Percentiles rank a stretch among this genome's conserved stretches.
Conservation (phyloP, 2,113 vertebrate genomes). For the Macaca nemestrina region DNA sequence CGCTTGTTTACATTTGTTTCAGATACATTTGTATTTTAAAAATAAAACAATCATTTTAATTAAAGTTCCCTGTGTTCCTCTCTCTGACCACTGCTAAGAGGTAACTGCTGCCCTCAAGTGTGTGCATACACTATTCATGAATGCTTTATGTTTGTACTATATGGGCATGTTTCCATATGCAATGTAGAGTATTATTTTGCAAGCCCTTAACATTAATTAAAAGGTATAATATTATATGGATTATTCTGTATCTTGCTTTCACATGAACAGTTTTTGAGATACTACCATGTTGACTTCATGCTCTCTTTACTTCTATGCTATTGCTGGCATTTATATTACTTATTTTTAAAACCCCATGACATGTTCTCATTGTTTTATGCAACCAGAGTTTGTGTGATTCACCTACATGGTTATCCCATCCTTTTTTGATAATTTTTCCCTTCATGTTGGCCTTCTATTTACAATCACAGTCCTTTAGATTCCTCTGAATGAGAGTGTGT, state of each 20-base stretch:
- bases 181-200: neutral
- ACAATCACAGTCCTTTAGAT: neutral
- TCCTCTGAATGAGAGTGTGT: neutral
- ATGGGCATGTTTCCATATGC: neutral
- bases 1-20: neutral
- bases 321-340: neutral
- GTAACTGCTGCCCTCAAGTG: neutral
- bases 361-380: neutral
- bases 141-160: neutral
- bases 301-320: neutral
- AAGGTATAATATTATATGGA: neutral
- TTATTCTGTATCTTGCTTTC: neutral
- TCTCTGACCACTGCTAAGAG: neutral
- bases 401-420: neutral
- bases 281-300: neutral
- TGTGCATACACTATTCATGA: neutral
- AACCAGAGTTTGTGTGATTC: neutral
- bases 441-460: neutral
- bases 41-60: neutral
- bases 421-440: neutral
- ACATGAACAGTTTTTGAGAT: neutral
- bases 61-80: neutral
- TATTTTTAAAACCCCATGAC: neutral
- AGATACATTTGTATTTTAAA: neutral
- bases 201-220: neutral